Conservation (phyloP, 2,113 vertebrate species). For the Prochilodus magdalenae region DNA sequence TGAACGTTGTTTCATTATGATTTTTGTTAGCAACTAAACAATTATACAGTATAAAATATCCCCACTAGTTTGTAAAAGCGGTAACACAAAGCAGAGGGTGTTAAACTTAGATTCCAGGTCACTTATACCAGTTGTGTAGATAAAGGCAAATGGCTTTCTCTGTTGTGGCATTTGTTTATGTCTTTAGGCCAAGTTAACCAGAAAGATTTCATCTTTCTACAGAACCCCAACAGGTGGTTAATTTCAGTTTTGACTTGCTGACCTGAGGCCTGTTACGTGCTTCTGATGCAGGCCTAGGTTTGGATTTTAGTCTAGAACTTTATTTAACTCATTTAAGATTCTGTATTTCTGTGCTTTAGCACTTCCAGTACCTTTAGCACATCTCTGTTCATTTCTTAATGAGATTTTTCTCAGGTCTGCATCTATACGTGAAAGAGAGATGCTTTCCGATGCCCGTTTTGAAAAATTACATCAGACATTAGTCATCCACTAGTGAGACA, state of each 20-base stretch:
- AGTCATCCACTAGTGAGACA: background rate
- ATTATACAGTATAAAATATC: no score
- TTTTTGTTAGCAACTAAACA: no score
- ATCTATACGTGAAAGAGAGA: background rate
- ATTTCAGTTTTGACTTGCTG: background rate
- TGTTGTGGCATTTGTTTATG: slow-evolving; percentile 12
- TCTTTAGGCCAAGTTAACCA: slow-evolving; percentile 21
- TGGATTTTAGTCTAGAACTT: background rate
- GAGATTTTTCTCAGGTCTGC: background rate
- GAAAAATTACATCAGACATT: slow-evolving; percentile 2
- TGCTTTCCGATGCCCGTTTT: background rate
- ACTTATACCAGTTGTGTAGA: slow-evolving; percentile 4
- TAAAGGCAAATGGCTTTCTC: no score
- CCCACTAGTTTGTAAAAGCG: background rate
- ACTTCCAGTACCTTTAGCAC: background rate
- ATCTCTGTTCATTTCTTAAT: no score
- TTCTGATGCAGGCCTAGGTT: slow-evolving; percentile 8
- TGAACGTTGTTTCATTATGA: no score
- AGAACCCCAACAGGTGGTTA: background rate
- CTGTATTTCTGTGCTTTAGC: background rate
- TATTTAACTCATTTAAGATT: no score
- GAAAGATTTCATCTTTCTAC: slow-evolving; percentile 20
- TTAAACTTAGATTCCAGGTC: background rate
- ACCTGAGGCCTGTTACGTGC: background rate
- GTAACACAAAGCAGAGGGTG: background rate